Percentiles rank a stretch among this genome's conserved stretches.
Evolutionary conservation across 2,797 vertebrate species (phyloP).

Genomic region (Babyrousa celebensis): DNA sequence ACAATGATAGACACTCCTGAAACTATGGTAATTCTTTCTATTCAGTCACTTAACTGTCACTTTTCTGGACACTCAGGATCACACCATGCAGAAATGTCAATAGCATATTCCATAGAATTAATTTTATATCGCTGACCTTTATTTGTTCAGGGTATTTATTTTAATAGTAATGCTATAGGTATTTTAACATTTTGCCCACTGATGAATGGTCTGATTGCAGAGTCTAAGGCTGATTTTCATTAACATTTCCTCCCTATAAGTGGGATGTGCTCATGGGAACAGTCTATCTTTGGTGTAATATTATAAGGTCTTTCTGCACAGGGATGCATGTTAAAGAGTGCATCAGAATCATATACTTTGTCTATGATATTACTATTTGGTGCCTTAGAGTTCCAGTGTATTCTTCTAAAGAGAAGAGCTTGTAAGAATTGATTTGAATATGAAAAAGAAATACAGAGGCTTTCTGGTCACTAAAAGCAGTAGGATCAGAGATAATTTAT

Average conservation of each 20-base stretch:
- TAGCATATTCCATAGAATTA: not conserved
- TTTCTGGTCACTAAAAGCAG: slow-evolving; percentile 85
- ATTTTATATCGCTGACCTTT: slow-evolving; percentile 54
- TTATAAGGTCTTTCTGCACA: not conserved
- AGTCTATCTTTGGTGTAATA: not conserved
- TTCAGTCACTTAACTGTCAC: not conserved
- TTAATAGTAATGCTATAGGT: slow-evolving; percentile 41
- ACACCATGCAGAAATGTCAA: slow-evolving; percentile 45
- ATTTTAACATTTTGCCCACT: slow-evolving; percentile 25
- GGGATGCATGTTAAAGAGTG: not conserved
- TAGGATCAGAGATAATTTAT: slow-evolving; percentile 84
- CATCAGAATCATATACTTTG: slow-evolving; percentile 73
- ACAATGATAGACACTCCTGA: not conserved
- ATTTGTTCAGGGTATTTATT: slow-evolving; percentile 60
- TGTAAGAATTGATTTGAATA: slow-evolving; percentile 87
- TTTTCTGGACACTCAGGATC: slow-evolving; percentile 36
- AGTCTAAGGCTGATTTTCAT: slow-evolving; percentile 63
- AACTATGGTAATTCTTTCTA: slow-evolving; percentile 12
- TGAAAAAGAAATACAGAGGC: slow-evolving; percentile 83
- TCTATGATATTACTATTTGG: slow-evolving; percentile 75
- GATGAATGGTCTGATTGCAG: slow-evolving; percentile 40
- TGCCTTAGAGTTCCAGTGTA: slow-evolving; percentile 62
- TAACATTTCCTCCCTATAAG: not conserved
- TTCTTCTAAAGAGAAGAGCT: slow-evolving; percentile 85
- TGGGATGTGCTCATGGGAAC: not conserved